Conservation (phyloP, 2,113 vertebrate genomes). For the Scolopax mira region DNA sequence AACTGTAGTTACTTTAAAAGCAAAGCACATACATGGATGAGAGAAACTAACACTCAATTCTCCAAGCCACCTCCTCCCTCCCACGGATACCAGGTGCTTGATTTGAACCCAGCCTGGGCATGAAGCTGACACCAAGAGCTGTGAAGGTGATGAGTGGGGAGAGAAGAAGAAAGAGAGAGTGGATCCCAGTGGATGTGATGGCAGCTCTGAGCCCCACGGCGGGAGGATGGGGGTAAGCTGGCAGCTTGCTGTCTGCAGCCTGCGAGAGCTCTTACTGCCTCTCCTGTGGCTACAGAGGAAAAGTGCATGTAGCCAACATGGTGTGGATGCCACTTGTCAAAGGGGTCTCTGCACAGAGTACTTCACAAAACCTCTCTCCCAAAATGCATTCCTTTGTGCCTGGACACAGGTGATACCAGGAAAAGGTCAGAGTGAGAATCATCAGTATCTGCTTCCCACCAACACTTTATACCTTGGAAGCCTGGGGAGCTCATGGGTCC, state of each 20-base stretch:
- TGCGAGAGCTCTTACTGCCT: not conserved
- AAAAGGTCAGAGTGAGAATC: not conserved
- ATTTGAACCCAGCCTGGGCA: not conserved
- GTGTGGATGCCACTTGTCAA: not conserved
- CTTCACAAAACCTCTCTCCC: not conserved
- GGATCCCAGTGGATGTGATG: not conserved
- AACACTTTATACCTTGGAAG: not conserved
- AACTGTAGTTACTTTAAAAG: not conserved
- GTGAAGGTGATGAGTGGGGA: not conserved
- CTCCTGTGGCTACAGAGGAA: not conserved
- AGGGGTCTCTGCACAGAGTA: not conserved
- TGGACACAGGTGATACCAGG: not conserved
- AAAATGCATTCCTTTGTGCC: not conserved
- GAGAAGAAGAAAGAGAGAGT: not conserved
- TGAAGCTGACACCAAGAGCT: not conserved
- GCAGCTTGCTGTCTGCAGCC: not conserved
- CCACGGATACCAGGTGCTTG: not conserved
- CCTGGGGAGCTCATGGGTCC: not conserved
- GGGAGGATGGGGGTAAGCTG: not conserved
- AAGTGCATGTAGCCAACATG: fast-evolving
- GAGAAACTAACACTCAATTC: not conserved
- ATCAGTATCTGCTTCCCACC: not conserved
- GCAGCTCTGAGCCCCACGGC: not conserved
- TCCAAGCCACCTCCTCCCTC: not conserved
- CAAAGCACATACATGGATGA: not conserved